Conservation (phyloP, 2,888 invertebrate genomes). For the Drosophila lacicola region DNA sequence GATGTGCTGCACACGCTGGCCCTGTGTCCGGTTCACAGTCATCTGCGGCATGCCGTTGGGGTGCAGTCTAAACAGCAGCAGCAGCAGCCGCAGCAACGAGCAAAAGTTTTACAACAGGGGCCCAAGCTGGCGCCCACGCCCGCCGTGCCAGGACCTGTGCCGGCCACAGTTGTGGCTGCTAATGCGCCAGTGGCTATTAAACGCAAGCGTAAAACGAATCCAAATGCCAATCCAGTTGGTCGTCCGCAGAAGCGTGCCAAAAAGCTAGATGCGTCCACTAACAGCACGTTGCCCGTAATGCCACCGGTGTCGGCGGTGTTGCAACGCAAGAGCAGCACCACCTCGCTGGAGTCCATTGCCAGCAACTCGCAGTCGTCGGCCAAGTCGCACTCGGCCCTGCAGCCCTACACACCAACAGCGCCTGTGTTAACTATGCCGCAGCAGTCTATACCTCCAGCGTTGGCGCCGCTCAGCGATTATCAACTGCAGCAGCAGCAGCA, state of each 20-base stretch:
- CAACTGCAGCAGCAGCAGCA: conserved; percentile 32
- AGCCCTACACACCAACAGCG: conserved; percentile 50
- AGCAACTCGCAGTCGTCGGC: conserved; percentile 83
- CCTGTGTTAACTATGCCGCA: conserved; percentile 44
- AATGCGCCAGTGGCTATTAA: conserved; percentile 17
- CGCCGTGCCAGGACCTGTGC: conserved; percentile 23
- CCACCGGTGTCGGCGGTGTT: conserved; percentile 66
- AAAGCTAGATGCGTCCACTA: conserved; percentile 75
- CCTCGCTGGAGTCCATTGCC: conserved; percentile 83
- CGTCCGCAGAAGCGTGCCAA: conserved; percentile 87
- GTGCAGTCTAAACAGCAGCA: conserved; percentile 18
- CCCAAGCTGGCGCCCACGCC: conserved; percentile 21
- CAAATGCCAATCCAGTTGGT: conserved; percentile 73
- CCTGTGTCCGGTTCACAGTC: conserved; percentile 93
- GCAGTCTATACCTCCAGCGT: conserved; percentile 70
- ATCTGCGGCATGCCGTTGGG: conserved; percentile 89
- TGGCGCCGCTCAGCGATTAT: conserved; percentile 72
- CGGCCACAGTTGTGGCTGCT: conserved; percentile 17
- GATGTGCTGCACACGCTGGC: conserved; percentile 93
- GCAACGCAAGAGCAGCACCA: conserved; percentile 83
- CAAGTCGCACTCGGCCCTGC: conserved; percentile 60
- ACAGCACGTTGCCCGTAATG: conserved; percentile 23
- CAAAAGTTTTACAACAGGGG: conserved; percentile 11
- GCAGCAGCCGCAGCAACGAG: conserved; percentile 14
- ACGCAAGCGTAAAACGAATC: conserved; percentile 75